phyloP scores from a whole-genome alignment of 2,113 vertebrate species.

The Catagonus wagneri region DNA sequence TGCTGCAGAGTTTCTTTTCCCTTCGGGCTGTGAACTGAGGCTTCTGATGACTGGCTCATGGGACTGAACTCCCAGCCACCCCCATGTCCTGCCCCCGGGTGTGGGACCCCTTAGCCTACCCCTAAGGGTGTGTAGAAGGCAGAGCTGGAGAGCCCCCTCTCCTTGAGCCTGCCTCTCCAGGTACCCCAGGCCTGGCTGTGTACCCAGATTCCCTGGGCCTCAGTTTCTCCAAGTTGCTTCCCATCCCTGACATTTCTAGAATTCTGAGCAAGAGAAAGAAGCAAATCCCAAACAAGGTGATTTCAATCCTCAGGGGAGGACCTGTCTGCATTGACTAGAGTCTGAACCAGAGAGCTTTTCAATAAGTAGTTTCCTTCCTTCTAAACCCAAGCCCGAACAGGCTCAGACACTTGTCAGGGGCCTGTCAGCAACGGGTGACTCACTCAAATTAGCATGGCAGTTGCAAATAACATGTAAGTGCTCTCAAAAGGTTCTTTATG shows the following conservation, averaged over 20 bases:
- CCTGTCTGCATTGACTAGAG: neutral
- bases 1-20: neutral
- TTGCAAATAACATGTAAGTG: neutral
- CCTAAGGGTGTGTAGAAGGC: neutral
- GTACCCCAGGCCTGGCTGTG: too few relatives aligned
- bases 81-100: rapidly evolving
- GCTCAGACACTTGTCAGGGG: neutral
- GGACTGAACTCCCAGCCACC: neutral
- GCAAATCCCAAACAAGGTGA: neutral
- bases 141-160: neutral
- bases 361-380: neutral
- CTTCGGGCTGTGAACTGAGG: neutral
- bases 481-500: neutral
- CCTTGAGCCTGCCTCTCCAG: neutral
- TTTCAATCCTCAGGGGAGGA: neutral
- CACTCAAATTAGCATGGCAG: neutral
- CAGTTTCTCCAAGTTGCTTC: neutral
- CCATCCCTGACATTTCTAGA: neutral
- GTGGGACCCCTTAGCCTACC: too few relatives aligned
- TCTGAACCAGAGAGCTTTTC: neutral
- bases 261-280: neutral
- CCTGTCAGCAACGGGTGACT: neutral
- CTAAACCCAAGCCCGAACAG: neutral
- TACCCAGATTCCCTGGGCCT: neutral
- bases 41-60: neutral